phyloP scores from a whole-genome alignment of 1,140 invertebrate genomes.

The Ditylenchus dipsaci region DNA sequence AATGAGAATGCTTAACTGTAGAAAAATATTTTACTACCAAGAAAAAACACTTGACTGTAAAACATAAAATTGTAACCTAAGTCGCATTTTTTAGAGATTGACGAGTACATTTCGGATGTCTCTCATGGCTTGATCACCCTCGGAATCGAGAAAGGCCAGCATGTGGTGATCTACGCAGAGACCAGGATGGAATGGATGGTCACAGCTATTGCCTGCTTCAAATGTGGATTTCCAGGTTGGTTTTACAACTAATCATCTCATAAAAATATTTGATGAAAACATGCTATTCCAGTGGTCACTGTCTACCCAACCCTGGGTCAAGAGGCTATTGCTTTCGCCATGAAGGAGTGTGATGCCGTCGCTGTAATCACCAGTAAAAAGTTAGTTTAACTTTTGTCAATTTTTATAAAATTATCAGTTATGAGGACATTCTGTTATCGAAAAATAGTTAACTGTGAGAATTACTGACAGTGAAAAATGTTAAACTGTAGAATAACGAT shows the following conservation, averaged over 20 bases:
- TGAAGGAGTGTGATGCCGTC: conserved; percentile 89
- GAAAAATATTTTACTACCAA: neutral
- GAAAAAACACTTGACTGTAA: too few species aligned
- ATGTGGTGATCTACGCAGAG: conserved; percentile 90
- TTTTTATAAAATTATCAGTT: too few species aligned
- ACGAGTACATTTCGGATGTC: conserved; percentile 15
- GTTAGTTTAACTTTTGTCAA: too few species aligned
- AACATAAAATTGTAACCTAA: too few species aligned
- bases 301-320: conserved; percentile 93
- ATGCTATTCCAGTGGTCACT: conserved; percentile 73
- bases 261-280: too few species aligned
- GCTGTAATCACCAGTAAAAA: conserved; percentile 53
- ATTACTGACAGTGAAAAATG: too few species aligned
- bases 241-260: neutral
- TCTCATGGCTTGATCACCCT: conserved; percentile 68
- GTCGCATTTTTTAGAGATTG: conserved; percentile 12
- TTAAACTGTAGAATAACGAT: too few species aligned
- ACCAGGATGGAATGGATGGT: conserved; percentile 95
- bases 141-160: conserved; percentile 67
- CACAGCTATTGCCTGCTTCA: conserved; percentile 85
- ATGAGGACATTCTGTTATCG: too few species aligned
- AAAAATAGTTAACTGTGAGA: too few species aligned
- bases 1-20: neutral
- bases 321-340: conserved; percentile 86
- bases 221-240: conserved; percentile 77